Evolutionary conservation across 2,797 vertebrate species (phyloP), one percentile per base, ranked within the genome.

Genomic region (Chloroceryle amazona): DNA sequence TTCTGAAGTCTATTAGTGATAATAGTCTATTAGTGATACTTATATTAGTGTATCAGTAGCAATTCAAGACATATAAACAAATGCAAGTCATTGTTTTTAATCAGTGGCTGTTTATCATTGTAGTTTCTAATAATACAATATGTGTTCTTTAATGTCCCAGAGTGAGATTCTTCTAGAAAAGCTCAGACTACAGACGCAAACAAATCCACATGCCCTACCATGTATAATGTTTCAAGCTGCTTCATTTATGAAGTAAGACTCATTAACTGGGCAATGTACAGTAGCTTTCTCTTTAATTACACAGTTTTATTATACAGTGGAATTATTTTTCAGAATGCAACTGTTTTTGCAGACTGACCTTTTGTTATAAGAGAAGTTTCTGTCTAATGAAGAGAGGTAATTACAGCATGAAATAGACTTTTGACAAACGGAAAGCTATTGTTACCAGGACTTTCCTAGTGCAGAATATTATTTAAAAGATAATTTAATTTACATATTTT

Each of bases 261-360:
- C 91, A 96, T 97, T 97, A 97, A 94, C 90, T 95, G 94, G 82
- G 93, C 94, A 97, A 96, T 96, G 95, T 97, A 96, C 81, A 5
- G 92, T 94, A 95, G 95, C 93, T 93, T 96, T 96, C 74, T 88
- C 82, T 96, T 95, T 97, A 97, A 97, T 97, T 97, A 96, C 87
- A 94, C 81, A 60, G 68, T 90, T 96, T 95, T 97, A 93, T 96
- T 89, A 73, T 94, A 74, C 78, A 72, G 49, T 68, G 73, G 49
- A 94, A 91, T 95, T 96, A 90, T 95, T 96, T 96, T 91, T 89
- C 65, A 82, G 84, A 89, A 88, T 96, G 60, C 89, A 93, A 88
- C 91, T 97, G 89, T 93, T 97, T 97, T 96, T n/a, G 33, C 79
- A 96, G 79, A 81, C 81, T 97, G 96, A 96, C 88, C 96, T 97